Evolutionary conservation across 2,888 invertebrate genomes (phyloP).

Genomic region (Pseudococcus viburni): DNA sequence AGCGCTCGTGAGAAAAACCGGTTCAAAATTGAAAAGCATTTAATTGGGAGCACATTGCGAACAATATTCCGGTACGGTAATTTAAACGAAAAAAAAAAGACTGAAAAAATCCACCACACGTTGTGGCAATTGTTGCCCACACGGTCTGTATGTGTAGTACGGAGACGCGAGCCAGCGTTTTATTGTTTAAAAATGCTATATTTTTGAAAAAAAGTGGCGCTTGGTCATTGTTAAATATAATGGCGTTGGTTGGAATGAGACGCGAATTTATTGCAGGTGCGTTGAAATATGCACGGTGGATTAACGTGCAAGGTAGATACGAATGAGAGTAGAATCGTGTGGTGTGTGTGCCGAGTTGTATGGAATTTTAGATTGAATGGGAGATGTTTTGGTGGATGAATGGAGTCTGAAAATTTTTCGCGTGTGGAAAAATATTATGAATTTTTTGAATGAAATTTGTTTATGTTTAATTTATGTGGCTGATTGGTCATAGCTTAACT

Average conservation of each 20-base stretch:
- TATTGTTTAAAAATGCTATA: slow-evolving; percentile 39
- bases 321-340: no score
- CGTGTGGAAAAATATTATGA: no score
- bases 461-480: no score
- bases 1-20: slow-evolving; percentile 59
- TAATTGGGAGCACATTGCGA: slow-evolving; percentile 61
- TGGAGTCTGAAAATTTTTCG: no score
- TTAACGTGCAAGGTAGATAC: background rate
- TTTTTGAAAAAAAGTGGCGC: slow-evolving; percentile 29
- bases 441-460: no score
- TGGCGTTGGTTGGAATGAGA: background rate
- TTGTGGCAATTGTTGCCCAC: slow-evolving; percentile 45
- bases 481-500: no score
- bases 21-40: slow-evolving; percentile 61
- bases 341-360: no score
- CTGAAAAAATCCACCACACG: slow-evolving; percentile 2
- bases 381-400: no score
- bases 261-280: background rate
- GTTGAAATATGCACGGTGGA: background rate
- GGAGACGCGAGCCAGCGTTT: background rate
- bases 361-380: no score
- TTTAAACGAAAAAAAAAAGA: slow-evolving; percentile 47
- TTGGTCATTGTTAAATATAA: background rate
- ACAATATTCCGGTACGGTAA: slow-evolving; percentile 48
- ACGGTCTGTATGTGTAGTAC: slow-evolving; percentile 8